Conservation (phyloP, 2,797 vertebrate genomes). For the Takifugu ocellatus region DNA sequence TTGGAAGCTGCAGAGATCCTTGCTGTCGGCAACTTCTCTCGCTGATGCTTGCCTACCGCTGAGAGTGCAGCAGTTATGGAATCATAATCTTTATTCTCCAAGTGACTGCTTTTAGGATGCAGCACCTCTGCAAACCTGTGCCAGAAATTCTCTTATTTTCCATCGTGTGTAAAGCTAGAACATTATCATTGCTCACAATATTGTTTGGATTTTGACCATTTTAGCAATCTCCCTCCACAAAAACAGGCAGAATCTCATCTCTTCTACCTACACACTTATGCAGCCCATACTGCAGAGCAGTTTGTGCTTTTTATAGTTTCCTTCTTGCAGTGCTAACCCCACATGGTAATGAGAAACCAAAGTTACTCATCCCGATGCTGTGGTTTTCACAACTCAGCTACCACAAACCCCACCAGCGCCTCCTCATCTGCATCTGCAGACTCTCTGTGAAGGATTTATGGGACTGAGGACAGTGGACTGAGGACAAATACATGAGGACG, state of each 20-base stretch:
- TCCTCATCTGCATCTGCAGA: too few species aligned
- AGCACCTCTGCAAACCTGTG: slow-evolving; percentile 3
- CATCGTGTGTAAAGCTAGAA: too few species aligned
- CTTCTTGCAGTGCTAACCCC: slow-evolving; percentile 41
- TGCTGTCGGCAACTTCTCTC: slow-evolving; percentile 37
- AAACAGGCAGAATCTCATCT: slow-evolving; percentile 11
- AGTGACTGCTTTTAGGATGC: slow-evolving; percentile 13
- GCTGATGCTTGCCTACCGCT: slow-evolving; percentile 23
- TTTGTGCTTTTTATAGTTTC: slow-evolving; percentile 30
- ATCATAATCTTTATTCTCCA: slow-evolving; percentile 26
- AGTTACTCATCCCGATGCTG: too few species aligned
- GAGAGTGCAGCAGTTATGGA: slow-evolving; percentile 20
- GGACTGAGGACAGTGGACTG: too few species aligned
- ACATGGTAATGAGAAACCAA: slow-evolving; percentile 52
- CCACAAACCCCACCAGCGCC: too few species aligned
- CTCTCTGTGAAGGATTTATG: too few species aligned
- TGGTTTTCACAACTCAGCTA: too few species aligned
- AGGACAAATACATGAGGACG: too few species aligned
- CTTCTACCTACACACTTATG: slow-evolving; percentile 24
- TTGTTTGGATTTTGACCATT: too few species aligned
- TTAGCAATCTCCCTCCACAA: too few species aligned
- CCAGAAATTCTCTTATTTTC: slow-evolving; percentile 2
- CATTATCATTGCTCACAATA: too few species aligned
- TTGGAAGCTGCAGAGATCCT: slow-evolving; percentile 42
- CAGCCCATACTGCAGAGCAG: slow-evolving; percentile 20